These are phyloP conservation scores for Leptopilina drosophilae DNA, from an alignment of 2,888 invertebrate species.

Conservation along the genomic window DNA sequence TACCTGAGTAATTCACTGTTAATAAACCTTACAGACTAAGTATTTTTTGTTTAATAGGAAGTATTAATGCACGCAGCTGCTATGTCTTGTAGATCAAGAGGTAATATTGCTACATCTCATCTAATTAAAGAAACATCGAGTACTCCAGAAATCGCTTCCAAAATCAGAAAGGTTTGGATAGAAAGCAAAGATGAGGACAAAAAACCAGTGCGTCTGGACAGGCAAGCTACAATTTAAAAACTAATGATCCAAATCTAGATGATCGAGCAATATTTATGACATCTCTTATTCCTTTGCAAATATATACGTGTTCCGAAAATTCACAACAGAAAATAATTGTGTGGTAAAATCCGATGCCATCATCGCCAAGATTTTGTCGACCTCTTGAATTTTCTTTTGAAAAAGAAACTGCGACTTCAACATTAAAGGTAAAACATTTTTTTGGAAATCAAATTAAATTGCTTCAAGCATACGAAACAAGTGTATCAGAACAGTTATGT, in stretches of 20 bases:
- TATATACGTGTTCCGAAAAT: neutral
- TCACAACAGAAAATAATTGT: slow-evolving; percentile 14
- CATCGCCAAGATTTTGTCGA: slow-evolving; percentile 9
- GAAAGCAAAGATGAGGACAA: too few species aligned
- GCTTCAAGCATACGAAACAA: neutral
- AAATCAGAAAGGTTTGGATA: too few species aligned
- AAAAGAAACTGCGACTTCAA: slow-evolving; percentile 1
- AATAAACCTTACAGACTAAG: too few species aligned
- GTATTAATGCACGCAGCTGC: too few species aligned
- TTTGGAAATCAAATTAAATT: slow-evolving; percentile 1
- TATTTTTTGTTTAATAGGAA: too few species aligned
- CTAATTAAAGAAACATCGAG: too few species aligned
- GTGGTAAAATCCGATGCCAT: neutral
- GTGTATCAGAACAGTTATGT: neutral
- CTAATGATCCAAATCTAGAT: slow-evolving; percentile 6
- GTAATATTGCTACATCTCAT: too few species aligned
- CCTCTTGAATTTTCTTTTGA: slow-evolving; percentile 7
- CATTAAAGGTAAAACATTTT: neutral
- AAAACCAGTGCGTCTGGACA: slow-evolving; percentile 24
- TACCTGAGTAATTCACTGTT: too few species aligned
- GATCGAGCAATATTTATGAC: neutral
- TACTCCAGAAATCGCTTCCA: too few species aligned
- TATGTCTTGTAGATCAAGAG: too few species aligned
- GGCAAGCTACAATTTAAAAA: slow-evolving; percentile 25
- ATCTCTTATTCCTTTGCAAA: slow-evolving; percentile 7